Evolutionary conservation across 2,797 vertebrate species (phyloP).

Genomic region (Nannoperca obscura): DNA sequence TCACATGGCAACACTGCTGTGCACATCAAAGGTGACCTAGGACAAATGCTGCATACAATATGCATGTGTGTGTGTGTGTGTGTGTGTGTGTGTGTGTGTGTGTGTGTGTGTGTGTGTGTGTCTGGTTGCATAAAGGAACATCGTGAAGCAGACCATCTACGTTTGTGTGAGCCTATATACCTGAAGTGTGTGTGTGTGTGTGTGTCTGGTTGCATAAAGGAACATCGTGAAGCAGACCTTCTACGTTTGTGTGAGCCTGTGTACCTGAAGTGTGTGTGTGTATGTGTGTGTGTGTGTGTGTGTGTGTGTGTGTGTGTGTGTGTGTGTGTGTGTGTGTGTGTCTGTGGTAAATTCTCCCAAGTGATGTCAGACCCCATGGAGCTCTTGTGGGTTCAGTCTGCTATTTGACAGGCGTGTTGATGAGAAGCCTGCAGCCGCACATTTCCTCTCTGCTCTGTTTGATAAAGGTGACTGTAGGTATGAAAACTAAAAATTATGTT

Average conservation of each 20-base stretch:
- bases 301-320: constrained; percentile 10
- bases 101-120: constrained; percentile 14
- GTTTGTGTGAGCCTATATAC: background rate
- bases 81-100: constrained; percentile 6
- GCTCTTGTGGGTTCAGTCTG: constrained; percentile 32
- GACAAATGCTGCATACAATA: constrained; percentile 32
- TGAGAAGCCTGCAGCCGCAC: constrained; percentile 42
- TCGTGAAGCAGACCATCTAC: constrained; percentile 12
- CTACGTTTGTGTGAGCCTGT: constrained; percentile 8
- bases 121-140: constrained; percentile 13
- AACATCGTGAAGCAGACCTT: constrained; percentile 6
- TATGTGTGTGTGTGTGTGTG: too few species aligned
- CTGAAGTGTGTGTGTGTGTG: background rate
- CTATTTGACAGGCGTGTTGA: constrained; percentile 54
- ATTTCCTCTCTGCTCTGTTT: constrained; percentile 20
- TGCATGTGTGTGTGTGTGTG: background rate
- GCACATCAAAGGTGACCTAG: constrained; percentile 52
- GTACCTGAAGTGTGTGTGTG: background rate
- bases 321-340: background rate
- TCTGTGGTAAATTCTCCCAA: constrained; percentile 14
- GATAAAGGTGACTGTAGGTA: background rate
- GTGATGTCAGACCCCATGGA: constrained; percentile 44
- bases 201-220: constrained; percentile 13
- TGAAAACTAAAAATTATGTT: background rate
- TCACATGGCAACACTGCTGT: constrained; percentile 37